phyloP scores from a whole-genome alignment of 2,113 vertebrate species.

The Todiramphus saurophagus region DNA sequence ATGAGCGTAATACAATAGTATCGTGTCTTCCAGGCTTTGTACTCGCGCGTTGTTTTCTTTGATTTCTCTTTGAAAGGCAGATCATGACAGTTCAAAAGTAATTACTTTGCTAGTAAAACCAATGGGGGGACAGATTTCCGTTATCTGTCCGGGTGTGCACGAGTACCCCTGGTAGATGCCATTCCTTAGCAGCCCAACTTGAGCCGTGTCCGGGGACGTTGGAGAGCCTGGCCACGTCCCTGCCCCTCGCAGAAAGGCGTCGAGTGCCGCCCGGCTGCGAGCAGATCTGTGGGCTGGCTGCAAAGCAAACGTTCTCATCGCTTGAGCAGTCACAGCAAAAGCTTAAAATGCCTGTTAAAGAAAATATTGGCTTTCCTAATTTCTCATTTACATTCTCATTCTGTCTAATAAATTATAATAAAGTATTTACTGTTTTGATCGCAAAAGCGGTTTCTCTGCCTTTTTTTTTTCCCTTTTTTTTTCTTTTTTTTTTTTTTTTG shows the following conservation, averaged over 20 bases:
- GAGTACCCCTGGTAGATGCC: not conserved
- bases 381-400: conserved; percentile 63
- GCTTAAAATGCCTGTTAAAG: conserved; percentile 13
- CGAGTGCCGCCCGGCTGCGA: not conserved
- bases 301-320: not conserved
- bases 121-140: not conserved
- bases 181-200: not conserved
- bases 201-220: not conserved
- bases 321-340: not conserved
- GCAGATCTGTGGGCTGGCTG: not conserved
- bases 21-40: conserved; percentile 40
- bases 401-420: conserved; percentile 63
- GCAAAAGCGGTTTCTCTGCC: conserved; percentile 49
- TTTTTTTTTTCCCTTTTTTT: not conserved
- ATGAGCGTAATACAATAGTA: conserved; percentile 17
- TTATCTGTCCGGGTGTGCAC: not conserved
- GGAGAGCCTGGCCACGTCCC: not conserved
- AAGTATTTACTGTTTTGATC: conserved; percentile 61
- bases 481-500: conserved; percentile 8
- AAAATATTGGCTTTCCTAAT: conserved; percentile 47
- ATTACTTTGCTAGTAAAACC: conserved; percentile 38
- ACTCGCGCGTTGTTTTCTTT: conserved; percentile 26
- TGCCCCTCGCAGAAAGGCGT: not conserved
- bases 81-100: conserved; percentile 62
- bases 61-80: conserved; percentile 55